Evolutionary conservation across 2,888 invertebrate species (phyloP), one percentile per base, ranked within the genome.

Genomic region (Invenusta paracnida): DNA sequence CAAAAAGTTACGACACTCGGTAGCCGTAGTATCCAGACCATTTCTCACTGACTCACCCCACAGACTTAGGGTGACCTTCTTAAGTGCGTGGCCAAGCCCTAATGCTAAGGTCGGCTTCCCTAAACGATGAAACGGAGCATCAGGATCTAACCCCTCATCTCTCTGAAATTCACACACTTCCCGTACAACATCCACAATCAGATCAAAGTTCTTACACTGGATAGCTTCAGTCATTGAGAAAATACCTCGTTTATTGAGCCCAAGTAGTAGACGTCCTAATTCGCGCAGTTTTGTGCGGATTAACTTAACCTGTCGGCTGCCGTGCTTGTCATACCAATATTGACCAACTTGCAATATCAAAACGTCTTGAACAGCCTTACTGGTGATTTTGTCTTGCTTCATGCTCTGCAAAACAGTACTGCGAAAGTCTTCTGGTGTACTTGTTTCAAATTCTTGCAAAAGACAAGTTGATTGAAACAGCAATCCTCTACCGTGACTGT

Each of bases 291-390:
- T 73, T 13, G 73, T 25, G 17, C 73, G 73, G 27, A 73, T 73
- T 73, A 73, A 73, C 73, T 25, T 13, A 73, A 73, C 27, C 27
- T 73, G 73, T 23, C 73, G 73, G 27, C 27, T 73, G 17, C 73
- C 73, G 27, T 73, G 17, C 73, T 73, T 73, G 17, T 73, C 73
- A 73, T 23, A 73, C 73, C 73, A 73, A 25, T 25, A 73, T 73
- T 73, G 73, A 73, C 73, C 73, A 73, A 73, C 73, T 73, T 73
- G 73, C 73, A 73, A 73, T 23, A 73, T 73, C 27, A 25, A 73
- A 73, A 23, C 23, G 73, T 73, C 73, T 73, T 13, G 27, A 13
- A 73, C 17, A 73, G 27, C 17, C 27, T 73, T 73, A 23, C 27
- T 73, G 23, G 23, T 73, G 48, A 73, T 73, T 73, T 73, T 25